Percentiles rank a stretch among this genome's conserved stretches.
Evolutionary conservation across 2,797 vertebrate genomes (phyloP).

Genomic region (Manis crassicaudata): DNA sequence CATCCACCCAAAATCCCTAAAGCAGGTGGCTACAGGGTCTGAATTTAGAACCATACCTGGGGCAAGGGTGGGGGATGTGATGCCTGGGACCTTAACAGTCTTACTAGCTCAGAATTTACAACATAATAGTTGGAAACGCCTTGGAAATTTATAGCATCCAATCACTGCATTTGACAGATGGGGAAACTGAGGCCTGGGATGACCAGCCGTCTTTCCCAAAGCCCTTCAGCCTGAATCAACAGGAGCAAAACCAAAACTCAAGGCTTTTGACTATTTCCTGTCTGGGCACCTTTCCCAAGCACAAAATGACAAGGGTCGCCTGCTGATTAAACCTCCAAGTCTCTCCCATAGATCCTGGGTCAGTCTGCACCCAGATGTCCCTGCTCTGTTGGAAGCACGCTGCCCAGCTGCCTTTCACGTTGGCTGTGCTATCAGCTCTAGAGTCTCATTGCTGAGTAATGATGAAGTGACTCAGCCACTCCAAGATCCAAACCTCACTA

Average conservation of each 20-base stretch:
- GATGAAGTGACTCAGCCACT: background rate
- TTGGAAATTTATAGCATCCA: no score
- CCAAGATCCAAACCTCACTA: background rate
- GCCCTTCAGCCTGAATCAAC: background rate
- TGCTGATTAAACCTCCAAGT: background rate
- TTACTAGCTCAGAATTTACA: background rate
- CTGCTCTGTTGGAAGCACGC: background rate
- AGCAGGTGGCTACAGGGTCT: background rate
- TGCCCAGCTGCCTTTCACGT: no score
- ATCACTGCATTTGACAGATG: background rate
- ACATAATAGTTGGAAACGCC: background rate
- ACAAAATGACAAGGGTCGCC: background rate
- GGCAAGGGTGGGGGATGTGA: background rate
- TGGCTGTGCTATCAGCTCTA: background rate
- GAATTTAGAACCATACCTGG: background rate
- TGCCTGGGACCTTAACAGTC: background rate
- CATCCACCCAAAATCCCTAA: background rate
- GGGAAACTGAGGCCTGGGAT: background rate
- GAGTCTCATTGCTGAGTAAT: background rate
- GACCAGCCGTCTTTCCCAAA: background rate
- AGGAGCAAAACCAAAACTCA: background rate
- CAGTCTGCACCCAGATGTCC: background rate
- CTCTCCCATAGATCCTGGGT: background rate
- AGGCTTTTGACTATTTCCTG: background rate
- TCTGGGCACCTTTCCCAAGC: background rate